Conservation (phyloP, 2,113 vertebrate species). For the Dissostichus mawsoni region DNA sequence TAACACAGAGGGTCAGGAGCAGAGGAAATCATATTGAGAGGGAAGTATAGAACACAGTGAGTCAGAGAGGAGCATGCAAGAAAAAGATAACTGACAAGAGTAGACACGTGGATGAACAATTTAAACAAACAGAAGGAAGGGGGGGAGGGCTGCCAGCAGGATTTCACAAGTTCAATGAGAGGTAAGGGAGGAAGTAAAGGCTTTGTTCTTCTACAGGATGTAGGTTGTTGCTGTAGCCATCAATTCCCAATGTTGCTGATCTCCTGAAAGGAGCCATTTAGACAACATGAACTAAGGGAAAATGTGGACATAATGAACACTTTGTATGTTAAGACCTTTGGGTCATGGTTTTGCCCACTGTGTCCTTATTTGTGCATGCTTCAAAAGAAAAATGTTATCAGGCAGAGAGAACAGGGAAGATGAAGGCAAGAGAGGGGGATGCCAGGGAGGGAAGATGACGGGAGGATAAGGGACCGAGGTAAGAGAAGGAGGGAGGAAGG, state of each 20-base stretch:
- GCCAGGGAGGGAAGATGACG: not conserved
- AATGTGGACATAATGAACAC: not conserved
- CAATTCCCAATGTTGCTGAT: conserved; percentile 5
- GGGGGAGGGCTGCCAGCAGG: not conserved
- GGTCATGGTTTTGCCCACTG: not conserved
- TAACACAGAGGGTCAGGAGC: not conserved
- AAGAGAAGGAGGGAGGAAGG: conserved; percentile 14
- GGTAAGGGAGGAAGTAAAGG: conserved; percentile 18
- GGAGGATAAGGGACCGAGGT: not conserved
- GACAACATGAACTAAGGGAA: too few relatives aligned
- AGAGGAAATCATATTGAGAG: conserved; percentile 4
- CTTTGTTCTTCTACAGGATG: conserved; percentile 29
- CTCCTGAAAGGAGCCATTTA: not conserved
- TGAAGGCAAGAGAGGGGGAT: not conserved
- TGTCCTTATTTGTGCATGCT: not conserved
- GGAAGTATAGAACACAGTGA: conserved; percentile 20
- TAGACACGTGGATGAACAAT: conserved; percentile 46
- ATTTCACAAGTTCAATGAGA: conserved; percentile 33
- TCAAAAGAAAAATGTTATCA: not conserved
- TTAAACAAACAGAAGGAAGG: conserved; percentile 35
- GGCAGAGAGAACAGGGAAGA: not conserved
- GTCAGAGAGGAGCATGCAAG: conserved; percentile 19
- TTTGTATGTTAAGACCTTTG: not conserved
- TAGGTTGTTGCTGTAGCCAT: not conserved
- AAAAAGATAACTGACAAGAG: conserved; percentile 28